Conservation (phyloP, 2,797 vertebrate genomes). For the Paratrypauchen microcephalus region DNA sequence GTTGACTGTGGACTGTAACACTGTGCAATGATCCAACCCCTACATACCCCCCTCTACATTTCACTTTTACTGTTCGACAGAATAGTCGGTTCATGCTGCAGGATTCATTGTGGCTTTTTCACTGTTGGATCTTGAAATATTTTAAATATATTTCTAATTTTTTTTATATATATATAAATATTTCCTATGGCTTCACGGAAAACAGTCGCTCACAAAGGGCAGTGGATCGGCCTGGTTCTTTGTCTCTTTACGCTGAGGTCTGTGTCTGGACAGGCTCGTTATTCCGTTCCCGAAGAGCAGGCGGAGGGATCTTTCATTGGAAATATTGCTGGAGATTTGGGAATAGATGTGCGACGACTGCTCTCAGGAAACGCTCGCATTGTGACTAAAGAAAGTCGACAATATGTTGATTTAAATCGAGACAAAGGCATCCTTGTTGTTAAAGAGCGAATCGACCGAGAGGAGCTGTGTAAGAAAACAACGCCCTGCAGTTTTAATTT, state of each 20-base stretch:
- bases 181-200: background rate
- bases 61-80: background rate
- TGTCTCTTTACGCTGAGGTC: constrained; percentile 5
- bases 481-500: no score
- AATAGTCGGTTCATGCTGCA: background rate
- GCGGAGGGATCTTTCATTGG: background rate
- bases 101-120: background rate
- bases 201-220: background rate
- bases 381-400: no score
- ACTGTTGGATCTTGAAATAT: no score
- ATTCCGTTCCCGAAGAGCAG: background rate
- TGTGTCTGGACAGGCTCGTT: constrained; percentile 43
- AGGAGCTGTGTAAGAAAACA: no score
- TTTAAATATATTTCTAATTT: no score
- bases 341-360: no score
- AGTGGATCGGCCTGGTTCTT: constrained; percentile 48
- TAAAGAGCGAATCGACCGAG: no score
- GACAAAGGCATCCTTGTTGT: no score
- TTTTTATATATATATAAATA: no score
- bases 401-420: no score
- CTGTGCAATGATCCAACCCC: background rate
- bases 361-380: no score
- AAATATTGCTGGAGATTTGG: no score
- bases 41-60: background rate
- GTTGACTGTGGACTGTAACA: background rate